Base-by-base conservation (phyloP, 2,113 vertebrate species). In the Rynchops niger region DNA sequence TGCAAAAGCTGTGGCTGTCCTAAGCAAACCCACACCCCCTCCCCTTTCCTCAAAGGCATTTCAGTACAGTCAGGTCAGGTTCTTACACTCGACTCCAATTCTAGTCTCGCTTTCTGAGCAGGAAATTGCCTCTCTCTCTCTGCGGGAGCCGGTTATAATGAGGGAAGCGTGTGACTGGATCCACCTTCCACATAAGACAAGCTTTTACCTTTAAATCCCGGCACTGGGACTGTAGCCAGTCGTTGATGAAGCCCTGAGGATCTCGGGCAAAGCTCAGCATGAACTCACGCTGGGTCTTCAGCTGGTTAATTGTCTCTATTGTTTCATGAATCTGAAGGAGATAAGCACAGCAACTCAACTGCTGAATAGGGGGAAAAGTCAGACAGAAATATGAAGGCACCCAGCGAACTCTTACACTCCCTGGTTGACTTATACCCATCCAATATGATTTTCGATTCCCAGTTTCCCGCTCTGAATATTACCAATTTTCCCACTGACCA, bases 191-290 rank as follows among this genome's bases (percentile, higher is more conserved):
- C 45, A 70, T 36, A n/a, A 91, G 84, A 50, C 67, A 76, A 87
- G 77, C 58, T 87, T 92, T 96, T 95, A 99, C 99, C 99, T 99
- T 99, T 96, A 99, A 97, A 97, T 99, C 99, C 85, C 99, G 98
- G 98, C 99, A 99, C 98, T 99, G 99, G 53, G 99, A 99, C 98
- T 99, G 99, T 62, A 99, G 99, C 99, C 99, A 99, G 97, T 99
- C 99, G 5, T 99, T 99, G 98, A 99, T 99, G 98, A 99, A 99
- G 96, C 99, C 99, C 98, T 99, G 99, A 94, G 99, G 99, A 97
- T 99, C 99, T 96, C 99, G 98, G 97, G 99, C 99, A 92, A 99
- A 99, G 97, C 99, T 99, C 97, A 99, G 97, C 99, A 99, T 99
- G 98, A 99, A 99, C 97, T 99, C 99, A 10, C 99, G 98, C 98